Conservation (phyloP, 2,888 invertebrate genomes). For the Odontomyia ornata region DNA sequence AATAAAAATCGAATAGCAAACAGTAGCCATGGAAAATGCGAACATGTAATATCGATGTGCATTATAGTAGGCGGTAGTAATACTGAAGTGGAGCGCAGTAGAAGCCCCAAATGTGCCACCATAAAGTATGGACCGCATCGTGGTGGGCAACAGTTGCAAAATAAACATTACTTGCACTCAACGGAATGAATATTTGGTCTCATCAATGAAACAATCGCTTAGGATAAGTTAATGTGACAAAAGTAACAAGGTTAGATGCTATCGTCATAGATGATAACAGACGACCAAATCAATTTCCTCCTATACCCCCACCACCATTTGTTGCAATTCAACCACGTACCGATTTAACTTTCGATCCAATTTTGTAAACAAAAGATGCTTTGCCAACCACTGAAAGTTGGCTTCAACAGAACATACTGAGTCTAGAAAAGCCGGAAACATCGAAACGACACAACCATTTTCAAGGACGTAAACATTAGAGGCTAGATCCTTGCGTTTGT, state of each 20-base stretch:
- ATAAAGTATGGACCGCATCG: conserved; percentile 64
- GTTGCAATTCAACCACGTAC: conserved; percentile 5
- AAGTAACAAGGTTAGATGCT: conserved; percentile 70
- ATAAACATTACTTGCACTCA: conserved; percentile 90
- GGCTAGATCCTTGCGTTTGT: conserved; percentile 63
- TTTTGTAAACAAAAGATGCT: conserved; percentile 54
- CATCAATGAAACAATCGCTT: too few relatives aligned
- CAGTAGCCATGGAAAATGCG: conserved; percentile 65
- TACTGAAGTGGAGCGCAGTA: conserved; percentile 70
- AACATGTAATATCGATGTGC: conserved; percentile 77
- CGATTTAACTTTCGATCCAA: conserved; percentile 51
- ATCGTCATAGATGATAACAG: conserved; percentile 53
- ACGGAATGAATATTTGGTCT: conserved; percentile 80
- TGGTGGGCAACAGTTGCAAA: conserved; percentile 77
- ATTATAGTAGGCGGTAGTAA: conserved; percentile 81
- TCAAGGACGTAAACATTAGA: conserved; percentile 64
- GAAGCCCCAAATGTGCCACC: conserved; percentile 56
- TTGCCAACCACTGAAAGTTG: conserved; percentile 13
- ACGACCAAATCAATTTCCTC: conserved; percentile 30
- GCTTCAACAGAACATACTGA: conserved; percentile 1
- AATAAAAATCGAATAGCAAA: conserved; percentile 40
- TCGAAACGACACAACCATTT: conserved; percentile 60
- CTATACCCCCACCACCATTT: conserved; percentile 45
- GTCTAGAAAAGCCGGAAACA: conserved; percentile 32
- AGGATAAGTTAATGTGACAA: too few relatives aligned